Conservation (phyloP, 2,797 vertebrate genomes). For the Threskiornis aethiopicus region DNA sequence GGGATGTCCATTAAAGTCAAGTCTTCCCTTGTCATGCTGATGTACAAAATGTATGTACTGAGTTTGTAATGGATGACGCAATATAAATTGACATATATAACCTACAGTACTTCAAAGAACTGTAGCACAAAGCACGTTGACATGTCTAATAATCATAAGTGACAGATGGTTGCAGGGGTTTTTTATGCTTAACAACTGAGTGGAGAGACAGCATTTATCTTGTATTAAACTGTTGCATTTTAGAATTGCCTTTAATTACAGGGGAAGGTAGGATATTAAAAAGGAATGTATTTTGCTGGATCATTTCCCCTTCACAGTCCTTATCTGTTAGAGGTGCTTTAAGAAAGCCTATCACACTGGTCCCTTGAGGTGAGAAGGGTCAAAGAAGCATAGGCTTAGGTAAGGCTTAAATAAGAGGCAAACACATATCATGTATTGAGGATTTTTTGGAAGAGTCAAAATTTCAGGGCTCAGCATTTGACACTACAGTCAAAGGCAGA, state of each 20-base stretch:
- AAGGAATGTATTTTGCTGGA: neutral
- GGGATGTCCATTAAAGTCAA: neutral
- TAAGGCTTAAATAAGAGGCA: neutral
- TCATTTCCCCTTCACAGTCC: neutral
- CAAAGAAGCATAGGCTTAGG: neutral
- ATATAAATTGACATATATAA: neutral
- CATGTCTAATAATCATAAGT: neutral
- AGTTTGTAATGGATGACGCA: neutral
- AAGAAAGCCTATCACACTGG: neutral
- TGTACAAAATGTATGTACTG: neutral
- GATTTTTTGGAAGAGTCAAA: neutral
- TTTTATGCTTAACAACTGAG: neutral
- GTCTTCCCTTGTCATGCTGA: neutral
- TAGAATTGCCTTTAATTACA: neutral
- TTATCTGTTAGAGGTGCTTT: neutral
- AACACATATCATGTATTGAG: neutral
- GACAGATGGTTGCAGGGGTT: neutral
- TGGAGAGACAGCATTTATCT: neutral
- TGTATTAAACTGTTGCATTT: neutral
- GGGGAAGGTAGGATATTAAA: neutral
- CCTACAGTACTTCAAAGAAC: neutral
- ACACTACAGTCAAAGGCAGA: neutral
- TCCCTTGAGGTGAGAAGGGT: neutral
- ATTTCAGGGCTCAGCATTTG: neutral
- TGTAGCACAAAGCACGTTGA: neutral